Conservation (phyloP, 2,797 vertebrate genomes). For the Paguma larvata region DNA sequence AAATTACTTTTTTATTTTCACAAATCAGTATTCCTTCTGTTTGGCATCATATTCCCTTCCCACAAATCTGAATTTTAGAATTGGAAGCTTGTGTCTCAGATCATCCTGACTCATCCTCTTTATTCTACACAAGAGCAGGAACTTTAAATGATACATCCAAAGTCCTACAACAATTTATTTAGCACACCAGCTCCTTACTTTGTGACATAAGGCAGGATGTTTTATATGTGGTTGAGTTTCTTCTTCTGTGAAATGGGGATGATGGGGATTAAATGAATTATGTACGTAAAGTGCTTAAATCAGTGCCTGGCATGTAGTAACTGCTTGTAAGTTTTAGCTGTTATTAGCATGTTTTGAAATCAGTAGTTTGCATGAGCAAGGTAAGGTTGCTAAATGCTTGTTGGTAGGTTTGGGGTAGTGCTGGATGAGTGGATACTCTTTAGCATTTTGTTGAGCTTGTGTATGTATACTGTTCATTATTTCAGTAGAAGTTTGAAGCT, state of each 20-base stretch:
- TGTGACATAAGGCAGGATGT: neutral
- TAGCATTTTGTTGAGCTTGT: conserved; percentile 24
- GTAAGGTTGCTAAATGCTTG: neutral
- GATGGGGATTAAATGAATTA: neutral
- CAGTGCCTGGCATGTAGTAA: neutral
- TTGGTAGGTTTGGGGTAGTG: neutral
- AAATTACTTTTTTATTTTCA: conserved; percentile 11
- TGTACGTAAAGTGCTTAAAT: neutral
- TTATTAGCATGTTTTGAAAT: neutral
- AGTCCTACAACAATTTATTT: neutral
- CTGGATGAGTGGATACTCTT: neutral
- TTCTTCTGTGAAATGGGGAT: neutral
- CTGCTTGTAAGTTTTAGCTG: neutral
- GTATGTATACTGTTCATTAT: neutral
- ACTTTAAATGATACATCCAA: neutral
- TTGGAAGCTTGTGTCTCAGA: neutral
- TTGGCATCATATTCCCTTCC: neutral
- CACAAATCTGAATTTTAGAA: conserved; percentile 1
- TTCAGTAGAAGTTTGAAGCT: neutral
- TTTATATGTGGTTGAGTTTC: conserved; percentile 16
- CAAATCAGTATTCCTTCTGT: neutral
- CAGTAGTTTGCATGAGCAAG: neutral
- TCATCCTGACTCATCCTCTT: neutral
- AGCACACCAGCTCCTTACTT: neutral
- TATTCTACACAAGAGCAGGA: neutral